Evolutionary conservation across 2,113 vertebrate genomes (phyloP).

Genomic region (Calidris pygmaea): DNA sequence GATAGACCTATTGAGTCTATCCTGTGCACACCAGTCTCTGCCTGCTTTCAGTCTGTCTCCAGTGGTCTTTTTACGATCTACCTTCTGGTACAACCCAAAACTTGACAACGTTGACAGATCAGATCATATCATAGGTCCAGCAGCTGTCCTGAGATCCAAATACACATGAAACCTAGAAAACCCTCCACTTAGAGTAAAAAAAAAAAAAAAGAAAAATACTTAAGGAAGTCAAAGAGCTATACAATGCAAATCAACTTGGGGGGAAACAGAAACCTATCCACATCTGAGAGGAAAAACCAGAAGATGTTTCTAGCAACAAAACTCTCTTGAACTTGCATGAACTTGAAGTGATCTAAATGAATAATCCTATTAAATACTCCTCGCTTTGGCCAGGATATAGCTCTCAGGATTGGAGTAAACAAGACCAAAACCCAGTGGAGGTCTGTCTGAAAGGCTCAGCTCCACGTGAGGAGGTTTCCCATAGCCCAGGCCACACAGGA

Average conservation of each 20-base stretch:
- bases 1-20: not conserved
- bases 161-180: not conserved
- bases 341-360: not conserved
- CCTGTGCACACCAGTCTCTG: rapidly evolving
- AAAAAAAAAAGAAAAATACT: not conserved
- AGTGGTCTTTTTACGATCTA: not conserved
- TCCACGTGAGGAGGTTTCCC: not conserved
- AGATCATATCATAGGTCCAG: not conserved
- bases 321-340: not conserved
- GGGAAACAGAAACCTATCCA: not conserved
- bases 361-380: not conserved
- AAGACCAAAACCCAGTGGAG: not conserved
- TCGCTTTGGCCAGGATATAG: not conserved
- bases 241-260: not conserved
- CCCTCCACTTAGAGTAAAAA: not conserved
- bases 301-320: not conserved
- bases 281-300: not conserved
- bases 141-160: not conserved
- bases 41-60: not conserved
- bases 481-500: not conserved
- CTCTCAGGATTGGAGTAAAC: not conserved
- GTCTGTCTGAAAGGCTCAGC: not conserved
- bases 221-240: not conserved
- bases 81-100: not conserved
- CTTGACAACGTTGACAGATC: not conserved